Conservation (phyloP, 2,113 vertebrate species). For the Halcyon malimbica region DNA sequence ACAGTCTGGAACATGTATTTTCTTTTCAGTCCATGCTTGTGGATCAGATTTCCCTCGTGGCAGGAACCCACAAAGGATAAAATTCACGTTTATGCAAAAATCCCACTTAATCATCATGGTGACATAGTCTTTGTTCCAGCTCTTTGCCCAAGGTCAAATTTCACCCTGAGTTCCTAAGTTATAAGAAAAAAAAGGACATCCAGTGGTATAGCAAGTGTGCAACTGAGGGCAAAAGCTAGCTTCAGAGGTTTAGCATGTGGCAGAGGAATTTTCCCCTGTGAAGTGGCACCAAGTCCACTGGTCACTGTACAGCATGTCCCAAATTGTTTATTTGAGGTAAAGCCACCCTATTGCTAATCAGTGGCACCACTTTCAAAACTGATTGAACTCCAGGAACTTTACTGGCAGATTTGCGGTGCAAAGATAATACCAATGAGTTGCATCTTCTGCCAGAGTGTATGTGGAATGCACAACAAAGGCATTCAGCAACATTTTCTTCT, state of each 20-base stretch:
- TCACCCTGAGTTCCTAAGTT: background rate
- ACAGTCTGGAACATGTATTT: background rate
- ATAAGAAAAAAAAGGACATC: background rate
- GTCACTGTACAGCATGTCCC: fast-evolving
- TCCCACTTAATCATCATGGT: conserved; percentile 26
- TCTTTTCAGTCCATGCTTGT: background rate
- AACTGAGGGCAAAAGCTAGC: background rate
- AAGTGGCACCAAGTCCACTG: background rate
- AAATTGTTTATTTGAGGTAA: background rate
- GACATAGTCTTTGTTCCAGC: conserved; percentile 28
- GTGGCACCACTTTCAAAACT: background rate
- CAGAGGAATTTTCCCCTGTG: background rate
- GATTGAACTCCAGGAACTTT: background rate
- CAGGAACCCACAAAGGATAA: conserved; percentile 24
- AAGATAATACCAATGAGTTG: background rate
- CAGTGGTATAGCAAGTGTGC: background rate
- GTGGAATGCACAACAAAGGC: background rate
- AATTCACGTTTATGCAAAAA: conserved; percentile 1
- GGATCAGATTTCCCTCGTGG: conserved; percentile 24
- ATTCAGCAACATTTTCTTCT: background rate
- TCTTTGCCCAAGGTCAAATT: conserved; percentile 29
- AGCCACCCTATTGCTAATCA: background rate
- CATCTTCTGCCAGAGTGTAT: fast-evolving
- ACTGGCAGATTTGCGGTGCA: background rate
- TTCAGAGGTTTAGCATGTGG: background rate